Base-by-base conservation (phyloP, 2,797 vertebrate species). In the Arremon brunneinucha region DNA sequence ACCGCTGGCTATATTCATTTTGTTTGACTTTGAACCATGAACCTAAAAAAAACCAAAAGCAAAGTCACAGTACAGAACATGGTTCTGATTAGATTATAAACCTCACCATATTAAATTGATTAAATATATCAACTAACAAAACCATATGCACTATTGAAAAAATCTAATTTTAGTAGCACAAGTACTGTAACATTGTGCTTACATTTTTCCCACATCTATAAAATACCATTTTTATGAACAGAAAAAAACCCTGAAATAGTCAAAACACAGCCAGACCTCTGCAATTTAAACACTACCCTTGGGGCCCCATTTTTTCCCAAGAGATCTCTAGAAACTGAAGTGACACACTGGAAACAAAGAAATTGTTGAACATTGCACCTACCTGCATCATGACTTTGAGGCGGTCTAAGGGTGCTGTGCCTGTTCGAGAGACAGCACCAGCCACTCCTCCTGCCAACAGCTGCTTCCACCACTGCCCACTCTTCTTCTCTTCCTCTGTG, bases 301-400 rank as follows among this genome's bases (percentile, higher is more conserved):
- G 37, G 30, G 34, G 35, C 35, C 11, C 63, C 68, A 11, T 50
- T 78, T 81, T 90, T 60, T 74, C 35, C 1, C 15, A 84, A 59
- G 6, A 63, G 21, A 19, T 60, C 26, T 37, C 37, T 74, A 34
- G 59, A 63, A 81, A 53, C 32, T 28, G 14, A 74, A 89, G 49
- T 22, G 39, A 86, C 35, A 19, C 8, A 22, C 22, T 28, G 17
- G 34, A 74, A 83, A 75, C 35, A 15, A 52, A 56, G 2, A 27
- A 12, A 22, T 53, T 64, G 17, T 75, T 46, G 15, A 77, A 11
- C 5, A 17, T 18, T 34, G 18, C 41, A 94, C 90, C 70, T 81
- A 99, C 99, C 99, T 99, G 99, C 99, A 99, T 99, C 98, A 99
- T 99, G 94, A 99, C 98, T 97, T 99, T 99, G 83, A 99, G 98